Conservation (phyloP, 2,113 vertebrate species). For the Zosterops borbonicus region DNA sequence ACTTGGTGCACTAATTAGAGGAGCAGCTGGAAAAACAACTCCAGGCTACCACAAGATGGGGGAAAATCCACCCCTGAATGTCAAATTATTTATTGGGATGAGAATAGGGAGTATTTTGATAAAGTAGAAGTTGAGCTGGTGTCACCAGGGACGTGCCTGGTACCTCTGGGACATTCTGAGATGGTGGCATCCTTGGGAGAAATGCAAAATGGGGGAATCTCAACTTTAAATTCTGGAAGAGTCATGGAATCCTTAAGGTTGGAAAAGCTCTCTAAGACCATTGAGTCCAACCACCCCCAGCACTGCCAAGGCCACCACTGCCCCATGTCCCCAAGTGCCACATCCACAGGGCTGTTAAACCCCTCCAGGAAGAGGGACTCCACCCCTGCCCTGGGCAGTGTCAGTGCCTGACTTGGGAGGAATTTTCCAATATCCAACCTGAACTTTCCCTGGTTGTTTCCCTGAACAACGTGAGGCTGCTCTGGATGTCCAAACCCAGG, state of each 20-base stretch:
- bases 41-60: background rate
- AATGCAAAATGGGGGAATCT: background rate
- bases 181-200: background rate
- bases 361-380: rapidly evolving
- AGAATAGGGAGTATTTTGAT: background rate
- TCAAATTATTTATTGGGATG: constrained; percentile 4
- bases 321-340: background rate
- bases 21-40: constrained; percentile 54
- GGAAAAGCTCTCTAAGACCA: background rate
- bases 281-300: rapidly evolving
- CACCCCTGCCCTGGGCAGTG: background rate
- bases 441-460: background rate
- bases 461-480: background rate
- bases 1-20: constrained; percentile 47
- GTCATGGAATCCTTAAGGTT: background rate
- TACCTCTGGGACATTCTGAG: background rate
- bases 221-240: background rate
- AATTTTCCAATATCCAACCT: background rate
- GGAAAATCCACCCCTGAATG: background rate
- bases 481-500: background rate
- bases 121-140: background rate
- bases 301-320: background rate
- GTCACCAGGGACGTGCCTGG: background rate
- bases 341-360: background rate
- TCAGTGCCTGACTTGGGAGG: background rate